These are phyloP conservation scores for Trochalopteron elliotii DNA, from an alignment of 2,113 vertebrate genomes.

Conservation along the genomic window DNA sequence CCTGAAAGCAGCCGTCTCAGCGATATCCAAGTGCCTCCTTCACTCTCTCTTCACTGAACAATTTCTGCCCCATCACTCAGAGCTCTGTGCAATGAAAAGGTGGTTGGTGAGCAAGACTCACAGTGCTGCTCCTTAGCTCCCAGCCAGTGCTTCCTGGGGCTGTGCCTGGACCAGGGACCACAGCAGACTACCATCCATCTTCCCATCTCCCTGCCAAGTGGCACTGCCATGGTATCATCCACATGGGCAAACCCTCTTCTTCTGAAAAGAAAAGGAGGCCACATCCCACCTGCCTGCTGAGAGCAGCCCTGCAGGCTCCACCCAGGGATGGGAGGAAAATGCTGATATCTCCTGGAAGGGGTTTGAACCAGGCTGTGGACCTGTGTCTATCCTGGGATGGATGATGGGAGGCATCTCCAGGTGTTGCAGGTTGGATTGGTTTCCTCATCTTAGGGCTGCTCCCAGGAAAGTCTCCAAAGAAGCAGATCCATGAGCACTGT, in stretches of 20 bases:
- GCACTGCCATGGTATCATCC: background rate
- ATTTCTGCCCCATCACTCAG: conserved; percentile 39
- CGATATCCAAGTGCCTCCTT: conserved; percentile 24
- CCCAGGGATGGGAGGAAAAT: fast-evolving
- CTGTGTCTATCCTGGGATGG: background rate
- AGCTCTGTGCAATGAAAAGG: background rate
- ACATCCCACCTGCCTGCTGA: background rate
- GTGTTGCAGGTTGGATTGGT: background rate
- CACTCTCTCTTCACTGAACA: conserved; percentile 3
- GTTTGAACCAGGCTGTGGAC: background rate
- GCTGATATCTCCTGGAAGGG: fast-evolving
- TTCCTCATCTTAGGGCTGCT: background rate
- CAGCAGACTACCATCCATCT: background rate
- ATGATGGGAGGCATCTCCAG: background rate
- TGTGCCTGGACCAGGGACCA: background rate
- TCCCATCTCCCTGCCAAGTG: background rate
- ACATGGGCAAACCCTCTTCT: background rate
- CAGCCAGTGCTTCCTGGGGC: background rate
- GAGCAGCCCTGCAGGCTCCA: background rate
- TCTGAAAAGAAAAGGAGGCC: background rate
- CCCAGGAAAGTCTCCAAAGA: background rate
- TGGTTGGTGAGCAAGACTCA: background rate
- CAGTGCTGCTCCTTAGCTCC: background rate
- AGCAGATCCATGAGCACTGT: background rate
- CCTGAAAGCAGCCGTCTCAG: conserved; percentile 20